Conservation (phyloP, 1,140 invertebrate species). For the Zaprionus capensis region DNA sequence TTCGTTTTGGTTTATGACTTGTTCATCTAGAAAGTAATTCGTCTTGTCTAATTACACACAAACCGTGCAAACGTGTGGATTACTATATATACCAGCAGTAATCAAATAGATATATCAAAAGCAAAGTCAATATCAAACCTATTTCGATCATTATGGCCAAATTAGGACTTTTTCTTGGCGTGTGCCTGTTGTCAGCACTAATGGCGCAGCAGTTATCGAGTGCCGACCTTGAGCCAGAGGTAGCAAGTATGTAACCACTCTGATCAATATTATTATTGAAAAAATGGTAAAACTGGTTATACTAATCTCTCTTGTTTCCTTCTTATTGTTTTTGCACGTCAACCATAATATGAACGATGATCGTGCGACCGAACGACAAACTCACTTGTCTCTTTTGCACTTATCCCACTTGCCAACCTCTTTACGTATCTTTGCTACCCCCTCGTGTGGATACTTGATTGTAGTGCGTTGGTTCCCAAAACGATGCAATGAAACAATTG, state of each 20-base stretch:
- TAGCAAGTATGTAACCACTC: no score
- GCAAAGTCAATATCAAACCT: background rate
- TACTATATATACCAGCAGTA: conserved; percentile 33
- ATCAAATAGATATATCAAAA: no score
- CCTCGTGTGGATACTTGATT: background rate
- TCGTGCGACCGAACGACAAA: conserved; percentile 24
- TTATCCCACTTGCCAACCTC: conserved; percentile 3
- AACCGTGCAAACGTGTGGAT: conserved; percentile 65
- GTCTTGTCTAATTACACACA: conserved; percentile 57
- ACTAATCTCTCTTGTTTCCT: conserved; percentile 34
- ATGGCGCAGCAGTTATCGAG: conserved; percentile 50
- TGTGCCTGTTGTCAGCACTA: conserved; percentile 43
- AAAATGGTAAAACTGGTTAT: conserved; percentile 50
- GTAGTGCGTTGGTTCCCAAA: conserved; percentile 40
- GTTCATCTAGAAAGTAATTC: conserved; percentile 34
- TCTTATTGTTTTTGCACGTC: conserved; percentile 7
- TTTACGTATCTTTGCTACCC: background rate
- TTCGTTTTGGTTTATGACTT: background rate
- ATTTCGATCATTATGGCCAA: conserved; percentile 37
- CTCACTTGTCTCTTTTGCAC: conserved; percentile 14
- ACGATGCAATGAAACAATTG: conserved; percentile 33
- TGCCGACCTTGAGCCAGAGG: conserved; percentile 13
- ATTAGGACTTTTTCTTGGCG: conserved; percentile 35
- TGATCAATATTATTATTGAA: background rate
- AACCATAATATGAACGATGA: conserved; percentile 35